Percentiles rank a stretch among this genome's conserved stretches.
Conservation (phyloP, 2,888 invertebrate genomes). For the Gortyna flavago region DNA sequence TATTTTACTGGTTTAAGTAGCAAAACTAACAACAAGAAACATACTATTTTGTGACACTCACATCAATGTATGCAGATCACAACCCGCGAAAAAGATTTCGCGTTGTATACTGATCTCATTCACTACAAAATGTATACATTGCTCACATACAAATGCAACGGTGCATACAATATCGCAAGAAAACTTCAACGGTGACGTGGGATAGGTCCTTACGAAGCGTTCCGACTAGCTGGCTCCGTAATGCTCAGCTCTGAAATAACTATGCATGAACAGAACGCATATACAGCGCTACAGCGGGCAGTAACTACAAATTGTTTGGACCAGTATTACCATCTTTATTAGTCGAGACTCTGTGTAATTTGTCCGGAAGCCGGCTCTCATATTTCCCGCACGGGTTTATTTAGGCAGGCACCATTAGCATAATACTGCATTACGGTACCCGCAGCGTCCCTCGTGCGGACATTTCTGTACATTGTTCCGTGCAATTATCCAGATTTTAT, state of each 20-base stretch:
- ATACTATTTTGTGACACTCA: neutral
- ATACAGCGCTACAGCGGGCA: slow-evolving; percentile 60
- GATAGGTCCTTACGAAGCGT: slow-evolving; percentile 33
- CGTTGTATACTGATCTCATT: slow-evolving; percentile 18
- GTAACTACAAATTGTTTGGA: slow-evolving; percentile 78
- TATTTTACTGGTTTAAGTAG: neutral
- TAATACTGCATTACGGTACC: slow-evolving; percentile 80
- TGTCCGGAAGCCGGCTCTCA: slow-evolving; percentile 78
- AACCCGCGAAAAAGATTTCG: slow-evolving; percentile 9
- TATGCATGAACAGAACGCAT: slow-evolving; percentile 69
- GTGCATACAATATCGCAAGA: slow-evolving; percentile 44
- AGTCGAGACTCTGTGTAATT: slow-evolving; percentile 80
- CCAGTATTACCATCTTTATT: slow-evolving; percentile 84
- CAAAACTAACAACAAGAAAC: neutral
- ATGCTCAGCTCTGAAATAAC: slow-evolving; percentile 59
- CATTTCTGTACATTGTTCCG: slow-evolving; percentile 62
- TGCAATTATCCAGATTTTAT: slow-evolving; percentile 58
- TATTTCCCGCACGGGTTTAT: slow-evolving; percentile 85
- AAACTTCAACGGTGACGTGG: slow-evolving; percentile 39
- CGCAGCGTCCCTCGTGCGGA: slow-evolving; percentile 66
- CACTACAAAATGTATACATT: slow-evolving; percentile 33
- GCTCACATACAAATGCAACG: slow-evolving; percentile 28
- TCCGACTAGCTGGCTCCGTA: slow-evolving; percentile 30
- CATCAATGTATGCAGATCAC: neutral
- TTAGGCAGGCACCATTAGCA: slow-evolving; percentile 82